Percentiles rank a stretch among this genome's conserved stretches.
phyloP scores from a whole-genome alignment of 2,888 invertebrate species.

The Linyphia triangularis region DNA sequence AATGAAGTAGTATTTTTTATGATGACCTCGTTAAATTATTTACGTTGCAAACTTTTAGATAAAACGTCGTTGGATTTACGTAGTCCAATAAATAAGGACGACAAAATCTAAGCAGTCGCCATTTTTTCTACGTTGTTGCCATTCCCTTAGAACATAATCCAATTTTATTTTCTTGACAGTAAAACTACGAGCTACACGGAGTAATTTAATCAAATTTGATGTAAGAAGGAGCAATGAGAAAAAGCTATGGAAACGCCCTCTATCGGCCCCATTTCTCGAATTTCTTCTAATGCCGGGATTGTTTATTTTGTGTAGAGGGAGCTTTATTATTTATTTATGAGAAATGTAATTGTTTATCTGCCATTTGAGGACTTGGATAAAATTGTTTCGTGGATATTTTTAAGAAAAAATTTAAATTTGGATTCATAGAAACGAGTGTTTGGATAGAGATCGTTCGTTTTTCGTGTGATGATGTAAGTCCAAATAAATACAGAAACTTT shows the following conservation, averaged over 20 bases:
- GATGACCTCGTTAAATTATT: conserved; percentile 56
- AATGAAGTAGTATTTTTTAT: conserved; percentile 23
- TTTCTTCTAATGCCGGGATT: conserved; percentile 1
- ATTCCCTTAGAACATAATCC: conserved; percentile 52
- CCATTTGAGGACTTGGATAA: neutral
- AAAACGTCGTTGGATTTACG: conserved; percentile 37
- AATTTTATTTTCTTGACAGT: conserved; percentile 61
- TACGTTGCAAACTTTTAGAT: conserved; percentile 41
- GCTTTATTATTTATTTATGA: conserved; percentile 15
- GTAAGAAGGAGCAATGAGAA: conserved; percentile 7
- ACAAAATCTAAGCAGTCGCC: conserved; percentile 32
- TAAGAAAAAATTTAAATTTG: neutral
- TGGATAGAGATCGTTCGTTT: too few species aligned
- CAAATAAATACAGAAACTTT: too few species aligned
- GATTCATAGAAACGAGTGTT: neutral
- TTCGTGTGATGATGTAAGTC: too few species aligned
- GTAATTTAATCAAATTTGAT: conserved; percentile 64
- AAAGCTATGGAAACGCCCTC: conserved; percentile 5
- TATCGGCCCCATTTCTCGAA: conserved; percentile 6
- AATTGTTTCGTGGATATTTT: neutral
- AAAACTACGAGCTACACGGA: conserved; percentile 36
- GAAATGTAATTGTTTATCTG: conserved; percentile 42
- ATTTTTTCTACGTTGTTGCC: conserved; percentile 24
- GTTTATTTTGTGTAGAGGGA: neutral
- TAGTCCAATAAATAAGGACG: conserved; percentile 44